Base-by-base conservation (phyloP, 2,113 vertebrate species). In the Nyctibius bracteatus region DNA sequence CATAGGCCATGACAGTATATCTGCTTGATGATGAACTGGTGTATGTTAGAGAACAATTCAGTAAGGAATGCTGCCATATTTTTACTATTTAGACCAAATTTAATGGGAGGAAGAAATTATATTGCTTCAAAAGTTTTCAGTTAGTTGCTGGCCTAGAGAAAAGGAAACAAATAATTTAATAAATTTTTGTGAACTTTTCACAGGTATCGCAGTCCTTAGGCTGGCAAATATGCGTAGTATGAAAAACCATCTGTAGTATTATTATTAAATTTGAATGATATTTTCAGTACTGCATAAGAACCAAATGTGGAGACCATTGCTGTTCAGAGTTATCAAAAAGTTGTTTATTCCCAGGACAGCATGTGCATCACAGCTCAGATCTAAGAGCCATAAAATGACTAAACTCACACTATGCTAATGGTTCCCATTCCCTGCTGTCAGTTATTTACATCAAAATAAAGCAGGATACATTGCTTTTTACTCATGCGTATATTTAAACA, bases 71-170 rank as follows among this genome's bases (percentile, higher is more conserved):
- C 27, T 68, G n/a, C 11, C 68, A 77, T 96, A 84, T 93, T 96
- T 97, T 97, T 94, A 61, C n/a, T 70, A 62, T 86, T 96, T 91
- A 86, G 65, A 95, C 35, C 47, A 89, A 97, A 79, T 88, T 77
- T 81, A 74, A 63, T 49, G n/a, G 24, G 30, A 90, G 61, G 81
- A 88, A 92, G 81, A 79, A 67, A 72, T 33, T 52, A 35, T 44
- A 91, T 92, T 92, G 37, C n/a, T 89, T 94, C 57, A 81, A 83
- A 83, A n/a, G 4, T 1, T 44, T 93, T 75, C 35, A 46, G 35
- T 46, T 37, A 43, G 13, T 85, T 89, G 17, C 31, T 90, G 81
- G 43, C 9, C 30, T 84, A 84, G 30, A 23, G 55, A 88, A 95
- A 57, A 87, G n/a, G 3, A 21, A 80, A 33, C 6, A 83, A 54